phyloP scores from a whole-genome alignment of 53 echinoderm and acorn worm species.

The Stichopus horrens region DNA sequence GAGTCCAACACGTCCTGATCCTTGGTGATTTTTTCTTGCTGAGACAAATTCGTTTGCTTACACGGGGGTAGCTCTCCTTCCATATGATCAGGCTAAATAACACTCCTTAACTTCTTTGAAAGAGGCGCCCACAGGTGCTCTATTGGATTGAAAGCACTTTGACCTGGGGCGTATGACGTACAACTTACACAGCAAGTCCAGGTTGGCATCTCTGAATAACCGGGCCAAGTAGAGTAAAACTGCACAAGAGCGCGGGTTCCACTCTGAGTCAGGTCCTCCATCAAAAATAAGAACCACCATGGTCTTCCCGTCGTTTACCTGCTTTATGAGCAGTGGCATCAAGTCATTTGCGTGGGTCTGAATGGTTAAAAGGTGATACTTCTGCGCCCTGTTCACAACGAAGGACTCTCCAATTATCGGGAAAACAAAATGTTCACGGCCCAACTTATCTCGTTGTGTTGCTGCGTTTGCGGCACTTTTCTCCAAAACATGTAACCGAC shows the following conservation, averaged over 20 bases:
- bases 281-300: constrained; percentile 28
- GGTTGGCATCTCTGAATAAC: constrained; percentile 16
- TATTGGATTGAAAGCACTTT: constrained; percentile 57
- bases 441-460: constrained; percentile 7
- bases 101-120: constrained; percentile 35
- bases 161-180: constrained; percentile 49
- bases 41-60: background rate
- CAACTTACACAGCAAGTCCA: constrained; percentile 54
- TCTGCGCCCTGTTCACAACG: constrained; percentile 39
- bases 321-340: constrained; percentile 31
- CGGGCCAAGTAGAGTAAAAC: background rate
- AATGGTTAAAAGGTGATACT: constrained; percentile 20
- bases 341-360: too few species aligned
- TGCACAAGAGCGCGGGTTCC: constrained; percentile 46
- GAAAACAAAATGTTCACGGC: background rate
- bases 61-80: constrained; percentile 18
- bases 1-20: too few species aligned
- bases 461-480: background rate
- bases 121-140: too few species aligned
- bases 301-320: constrained; percentile 22
- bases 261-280: constrained; percentile 56
- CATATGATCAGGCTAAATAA: constrained; percentile 38
- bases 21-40: background rate
- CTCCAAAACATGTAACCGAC: constrained; percentile 52
- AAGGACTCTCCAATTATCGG: constrained; percentile 21